Evolutionary conservation across 2,113 vertebrate genomes (phyloP).

Genomic region (Hyperopisus bebe): DNA sequence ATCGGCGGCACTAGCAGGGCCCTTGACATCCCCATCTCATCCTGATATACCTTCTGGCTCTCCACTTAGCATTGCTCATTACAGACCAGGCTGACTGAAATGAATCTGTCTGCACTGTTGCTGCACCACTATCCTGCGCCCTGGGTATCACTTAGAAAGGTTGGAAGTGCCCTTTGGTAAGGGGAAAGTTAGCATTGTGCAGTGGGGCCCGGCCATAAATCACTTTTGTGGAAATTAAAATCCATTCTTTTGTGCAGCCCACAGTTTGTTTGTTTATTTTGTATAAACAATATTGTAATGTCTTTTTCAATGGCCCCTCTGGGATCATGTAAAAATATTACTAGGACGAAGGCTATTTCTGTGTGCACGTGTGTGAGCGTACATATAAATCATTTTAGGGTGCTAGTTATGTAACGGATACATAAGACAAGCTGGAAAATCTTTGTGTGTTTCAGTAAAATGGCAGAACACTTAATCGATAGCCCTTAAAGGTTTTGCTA

Average conservation of each 20-base stretch:
- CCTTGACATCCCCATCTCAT: not conserved
- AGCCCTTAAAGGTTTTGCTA: not conserved
- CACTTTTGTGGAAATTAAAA: not conserved
- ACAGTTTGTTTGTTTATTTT: not conserved
- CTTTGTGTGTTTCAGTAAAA: not conserved
- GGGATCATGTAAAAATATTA: not conserved
- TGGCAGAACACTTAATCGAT: not conserved
- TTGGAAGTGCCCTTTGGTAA: not conserved
- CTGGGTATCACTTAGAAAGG: not conserved
- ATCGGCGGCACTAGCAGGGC: not conserved
- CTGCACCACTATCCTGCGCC: not conserved
- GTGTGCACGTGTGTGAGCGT: not conserved
- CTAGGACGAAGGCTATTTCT: not conserved
- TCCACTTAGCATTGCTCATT: not conserved
- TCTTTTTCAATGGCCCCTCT: not conserved
- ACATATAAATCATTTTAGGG: not conserved
- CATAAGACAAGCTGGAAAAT: not conserved
- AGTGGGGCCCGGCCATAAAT: not conserved
- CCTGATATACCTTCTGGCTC: constrained; percentile 6
- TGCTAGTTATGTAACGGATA: not conserved
- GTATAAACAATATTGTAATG: not conserved
- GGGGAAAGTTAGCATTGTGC: not conserved
- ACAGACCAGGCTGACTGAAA: not conserved
- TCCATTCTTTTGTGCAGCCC: not conserved
- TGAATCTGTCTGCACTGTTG: not conserved